Evolutionary conservation across 1,140 invertebrate genomes (phyloP).

Genomic region (Diprion similis): DNA sequence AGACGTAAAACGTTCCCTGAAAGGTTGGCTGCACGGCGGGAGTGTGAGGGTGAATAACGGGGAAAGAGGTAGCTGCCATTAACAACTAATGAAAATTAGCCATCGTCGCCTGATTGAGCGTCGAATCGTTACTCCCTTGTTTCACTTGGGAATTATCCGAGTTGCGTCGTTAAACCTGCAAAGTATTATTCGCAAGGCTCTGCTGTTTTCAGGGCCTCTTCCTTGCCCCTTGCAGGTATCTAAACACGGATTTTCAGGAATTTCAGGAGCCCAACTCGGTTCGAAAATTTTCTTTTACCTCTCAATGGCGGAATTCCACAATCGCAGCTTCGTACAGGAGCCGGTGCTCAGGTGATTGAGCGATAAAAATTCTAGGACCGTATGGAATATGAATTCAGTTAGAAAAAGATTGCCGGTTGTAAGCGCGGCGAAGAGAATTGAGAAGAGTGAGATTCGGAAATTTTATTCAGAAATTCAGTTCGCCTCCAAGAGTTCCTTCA

Average conservation of each 20-base stretch:
- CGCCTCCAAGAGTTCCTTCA: background rate
- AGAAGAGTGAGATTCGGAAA: background rate
- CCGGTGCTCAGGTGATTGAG: background rate
- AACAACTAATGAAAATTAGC: conserved; percentile 65
- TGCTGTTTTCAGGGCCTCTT: background rate
- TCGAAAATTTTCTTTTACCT: background rate
- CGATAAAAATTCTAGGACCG: background rate
- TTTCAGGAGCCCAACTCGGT: background rate
- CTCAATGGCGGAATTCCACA: background rate
- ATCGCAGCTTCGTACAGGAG: background rate
- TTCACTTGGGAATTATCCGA: conserved; percentile 28
- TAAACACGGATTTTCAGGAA: background rate
- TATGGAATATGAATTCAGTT: background rate
- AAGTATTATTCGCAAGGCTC: background rate
- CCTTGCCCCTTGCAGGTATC: too few species aligned
- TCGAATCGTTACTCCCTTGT: conserved; percentile 62
- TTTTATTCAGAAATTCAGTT: conserved; percentile 8
- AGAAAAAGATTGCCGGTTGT: conserved; percentile 2
- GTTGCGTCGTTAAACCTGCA: background rate
- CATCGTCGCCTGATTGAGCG: conserved; percentile 61
- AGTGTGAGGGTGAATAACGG: conserved; percentile 20
- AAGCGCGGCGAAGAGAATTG: background rate
- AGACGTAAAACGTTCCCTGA: conserved; percentile 5
- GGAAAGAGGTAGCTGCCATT: conserved; percentile 45
- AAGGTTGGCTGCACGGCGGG: conserved; percentile 15